Base-by-base conservation (phyloP, 1,140 invertebrate species). In the Bombus ignitus region DNA sequence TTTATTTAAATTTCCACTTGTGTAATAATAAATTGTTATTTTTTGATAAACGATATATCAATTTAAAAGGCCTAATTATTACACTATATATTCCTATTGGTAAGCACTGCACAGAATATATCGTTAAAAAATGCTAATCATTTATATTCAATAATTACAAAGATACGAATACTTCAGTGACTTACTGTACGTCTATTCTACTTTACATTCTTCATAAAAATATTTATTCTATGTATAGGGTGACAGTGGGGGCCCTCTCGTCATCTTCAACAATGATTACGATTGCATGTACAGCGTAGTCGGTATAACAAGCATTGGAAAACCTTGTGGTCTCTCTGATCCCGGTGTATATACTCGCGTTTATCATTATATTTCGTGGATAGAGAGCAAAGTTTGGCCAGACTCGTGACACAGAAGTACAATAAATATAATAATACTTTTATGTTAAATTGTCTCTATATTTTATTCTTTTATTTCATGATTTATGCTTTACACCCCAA, bases 321-420 rank as follows among this genome's bases (percentile, higher is more conserved):
- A 91, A 83, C 22, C 90, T 2, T 96, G 96, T 71, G 96, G 95
- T 25, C 93, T 85, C 59, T 75, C 85, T 18, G 80, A 91, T 72
- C 96, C 96, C 18, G 96, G 95, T 8, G 92, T 97, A 22, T 97
- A 97, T 88, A 96, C 96, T 25, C 94, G 95, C 82, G 95, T 97
- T 5, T 95, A 94, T 15, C 68, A 95, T 73, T 97, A 96, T 85
- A 35, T 96, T 0, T 88, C 95, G 13, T 97, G 96, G 96, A 96
- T 97, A 80, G 95, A 96, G 87, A 89, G 81, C 25, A 91, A 88
- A 6, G 90, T 94, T 12, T 95, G 94, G 94, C 85, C 88, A 22
- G 59, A 89, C 1, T 81, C 9, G 1, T 71, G 12, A 78, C 37
- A 59, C 15, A n/a, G 35, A 18, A 10, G 25, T 70, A 32, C 47